These are phyloP conservation scores for Himalopsyche tibetana DNA, from an alignment of 2,888 invertebrate genomes.

Conservation along the genomic window DNA sequence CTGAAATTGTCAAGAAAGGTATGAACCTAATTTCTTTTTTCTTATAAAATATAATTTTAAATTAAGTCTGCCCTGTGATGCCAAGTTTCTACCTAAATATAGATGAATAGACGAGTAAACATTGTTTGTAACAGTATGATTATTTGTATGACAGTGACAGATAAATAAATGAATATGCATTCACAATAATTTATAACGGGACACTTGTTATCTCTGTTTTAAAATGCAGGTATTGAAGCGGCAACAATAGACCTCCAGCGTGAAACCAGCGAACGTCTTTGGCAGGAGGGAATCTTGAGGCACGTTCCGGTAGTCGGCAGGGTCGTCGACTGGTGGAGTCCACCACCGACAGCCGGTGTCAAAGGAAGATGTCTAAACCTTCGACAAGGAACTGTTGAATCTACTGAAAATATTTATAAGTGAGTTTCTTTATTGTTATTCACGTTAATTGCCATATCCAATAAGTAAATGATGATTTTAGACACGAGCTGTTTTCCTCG, in stretches of 20 bases:
- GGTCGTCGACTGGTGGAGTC: conserved; percentile 98
- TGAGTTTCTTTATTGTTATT: conserved; percentile 65
- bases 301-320: conserved; percentile 96
- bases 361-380: conserved; percentile 90
- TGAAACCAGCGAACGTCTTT: conserved; percentile 92
- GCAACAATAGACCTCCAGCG: conserved; percentile 94
- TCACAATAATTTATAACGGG: too few species aligned
- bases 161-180: too few species aligned
- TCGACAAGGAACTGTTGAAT: conserved; percentile 86
- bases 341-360: conserved; percentile 83
- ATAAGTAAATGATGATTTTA: too few species aligned
- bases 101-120: too few species aligned
- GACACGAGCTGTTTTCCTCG: too few species aligned
- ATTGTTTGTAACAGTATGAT: too few species aligned
- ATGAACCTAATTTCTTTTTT: conserved; percentile 44
- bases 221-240: conserved; percentile 87
- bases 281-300: conserved; percentile 95
- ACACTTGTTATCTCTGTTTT: background rate
- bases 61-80: too few species aligned
- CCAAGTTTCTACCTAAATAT: too few species aligned
- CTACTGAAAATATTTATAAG: conserved; percentile 86
- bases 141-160: too few species aligned
- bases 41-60: too few species aligned
- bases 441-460: background rate
- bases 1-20: conserved; percentile 94